These are phyloP conservation scores for Madoqua kirkii DNA, from an alignment of 2,113 vertebrate species.

Conservation along the genomic window DNA sequence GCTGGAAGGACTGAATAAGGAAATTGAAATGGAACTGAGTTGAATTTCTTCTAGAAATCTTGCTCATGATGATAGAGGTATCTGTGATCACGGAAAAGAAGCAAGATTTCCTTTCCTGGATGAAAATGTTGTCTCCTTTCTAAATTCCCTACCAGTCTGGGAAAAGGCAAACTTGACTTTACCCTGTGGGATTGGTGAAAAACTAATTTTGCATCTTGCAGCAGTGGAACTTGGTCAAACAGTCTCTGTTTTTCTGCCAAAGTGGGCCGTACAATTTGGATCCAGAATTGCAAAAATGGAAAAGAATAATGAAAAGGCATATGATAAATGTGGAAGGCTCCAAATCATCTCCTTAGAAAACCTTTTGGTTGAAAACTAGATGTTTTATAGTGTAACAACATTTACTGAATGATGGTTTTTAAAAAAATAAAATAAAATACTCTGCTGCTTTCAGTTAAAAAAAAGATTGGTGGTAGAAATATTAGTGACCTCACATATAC, in stretches of 20 bases:
- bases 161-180: constrained; percentile 90
- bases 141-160: constrained; percentile 88
- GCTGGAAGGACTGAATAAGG: no score
- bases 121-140: constrained; percentile 92
- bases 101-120: constrained; percentile 98
- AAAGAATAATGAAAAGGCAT: constrained; percentile 87
- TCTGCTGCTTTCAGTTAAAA: neutral
- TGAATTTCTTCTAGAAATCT: no score
- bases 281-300: constrained; percentile 96
- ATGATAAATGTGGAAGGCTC: constrained; percentile 90
- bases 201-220: constrained; percentile 89
- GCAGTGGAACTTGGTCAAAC: constrained; percentile 86
- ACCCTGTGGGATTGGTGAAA: constrained; percentile 93
- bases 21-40: no score
- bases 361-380: constrained; percentile 5
- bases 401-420: neutral
- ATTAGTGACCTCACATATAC: no score
- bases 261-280: constrained; percentile 96
- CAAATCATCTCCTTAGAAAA: constrained; percentile 57
- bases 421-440: constrained; percentile 54
- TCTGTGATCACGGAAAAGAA: no score
- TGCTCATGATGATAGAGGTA: no score
- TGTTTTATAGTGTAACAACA: neutral
- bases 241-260: constrained; percentile 85
- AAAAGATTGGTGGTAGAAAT: no score